Base-by-base conservation (phyloP, 1,140 invertebrate species). In the Heliconius himera region DNA sequence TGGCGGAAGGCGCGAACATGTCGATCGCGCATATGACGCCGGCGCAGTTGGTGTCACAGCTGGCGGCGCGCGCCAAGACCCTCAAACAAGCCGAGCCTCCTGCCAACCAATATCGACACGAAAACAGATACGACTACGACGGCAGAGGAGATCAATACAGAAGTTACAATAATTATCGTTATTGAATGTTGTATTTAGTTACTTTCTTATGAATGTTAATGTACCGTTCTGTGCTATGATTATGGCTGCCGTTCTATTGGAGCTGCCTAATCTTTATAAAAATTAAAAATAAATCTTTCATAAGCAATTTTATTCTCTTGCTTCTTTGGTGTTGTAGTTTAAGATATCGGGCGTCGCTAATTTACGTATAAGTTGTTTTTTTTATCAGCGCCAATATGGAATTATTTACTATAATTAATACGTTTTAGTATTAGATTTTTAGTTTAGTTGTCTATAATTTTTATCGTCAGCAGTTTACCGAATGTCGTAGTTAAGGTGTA, bases 11-110 rank as follows among this genome's bases (percentile, higher is more conserved):
- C 56, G 89, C 88, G 66, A 85, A 89, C 0, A 91, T 94, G 22
- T 94, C 93, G 3, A 92, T 94, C 41, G 89, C 91, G 16, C 93
- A 94, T 75, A 86, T 94, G 70, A 94, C 93, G 16, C 92, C 92
- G 26, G 93, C 93, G 54, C 93, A 94, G 81, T 80, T 94, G 38
- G 93, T 94, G 74, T 94, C 92, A 1, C 93, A 94, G 76, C 82
- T 94, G 38, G 92, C 91, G 26, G 93, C 93, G 11, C 87, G 92
- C 56, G 93, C 93, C 60, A 94, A 94, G 85, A 91, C 91, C 8
- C 76, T 94, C 72, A 90, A 93, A 80, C 87, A 93, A 41, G 36
- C 88, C 0, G 87, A 92, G 1, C 75, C 83, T 6, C n/a, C 73
- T 8, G 83, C 86, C 0, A 74, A 13, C 76, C 83, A 82, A 33